A percentile compares a stretch with the other conserved stretches of the same genome.
These are phyloP conservation scores for Malacoraja senta DNA, from an alignment of 2,797 vertebrate species.

Conservation along the genomic window DNA sequence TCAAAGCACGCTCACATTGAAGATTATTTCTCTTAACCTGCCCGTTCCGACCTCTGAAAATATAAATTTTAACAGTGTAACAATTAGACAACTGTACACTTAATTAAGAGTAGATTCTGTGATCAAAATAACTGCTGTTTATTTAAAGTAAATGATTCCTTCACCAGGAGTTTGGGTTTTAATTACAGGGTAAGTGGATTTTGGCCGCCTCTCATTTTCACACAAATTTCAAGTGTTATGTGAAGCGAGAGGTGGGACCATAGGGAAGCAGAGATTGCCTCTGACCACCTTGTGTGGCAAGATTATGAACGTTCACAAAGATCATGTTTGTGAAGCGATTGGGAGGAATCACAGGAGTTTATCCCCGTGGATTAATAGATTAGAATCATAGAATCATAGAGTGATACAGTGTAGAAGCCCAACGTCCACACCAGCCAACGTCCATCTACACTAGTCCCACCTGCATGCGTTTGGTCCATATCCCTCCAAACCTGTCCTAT, in stretches of 20 bases:
- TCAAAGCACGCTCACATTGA: neutral
- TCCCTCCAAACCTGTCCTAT: too few species aligned
- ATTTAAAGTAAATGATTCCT: neutral
- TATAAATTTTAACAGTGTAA: neutral
- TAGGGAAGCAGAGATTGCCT: neutral
- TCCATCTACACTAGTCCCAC: too few species aligned
- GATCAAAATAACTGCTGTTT: neutral
- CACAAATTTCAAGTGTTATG: neutral
- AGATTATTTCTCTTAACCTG: neutral
- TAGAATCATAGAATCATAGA: too few species aligned
- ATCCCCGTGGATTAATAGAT: neutral
- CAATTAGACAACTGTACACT: neutral
- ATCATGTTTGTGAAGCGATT: neutral
- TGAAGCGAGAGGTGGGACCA: neutral
- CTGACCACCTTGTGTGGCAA: neutral
- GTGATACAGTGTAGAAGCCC: too few species aligned
- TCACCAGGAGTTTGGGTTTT: neutral
- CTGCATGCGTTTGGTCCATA: too few species aligned
- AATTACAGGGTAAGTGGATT: neutral
- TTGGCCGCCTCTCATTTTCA: neutral
- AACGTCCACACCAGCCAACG: too few species aligned
- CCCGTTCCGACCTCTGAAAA: neutral
- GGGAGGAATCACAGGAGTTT: neutral
- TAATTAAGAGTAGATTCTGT: neutral
- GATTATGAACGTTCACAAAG: neutral